A percentile compares a stretch with the other conserved stretches of the same genome.
Evolutionary conservation across 2,797 vertebrate genomes (phyloP).

Genomic region (Micrastur ruficollis): DNA sequence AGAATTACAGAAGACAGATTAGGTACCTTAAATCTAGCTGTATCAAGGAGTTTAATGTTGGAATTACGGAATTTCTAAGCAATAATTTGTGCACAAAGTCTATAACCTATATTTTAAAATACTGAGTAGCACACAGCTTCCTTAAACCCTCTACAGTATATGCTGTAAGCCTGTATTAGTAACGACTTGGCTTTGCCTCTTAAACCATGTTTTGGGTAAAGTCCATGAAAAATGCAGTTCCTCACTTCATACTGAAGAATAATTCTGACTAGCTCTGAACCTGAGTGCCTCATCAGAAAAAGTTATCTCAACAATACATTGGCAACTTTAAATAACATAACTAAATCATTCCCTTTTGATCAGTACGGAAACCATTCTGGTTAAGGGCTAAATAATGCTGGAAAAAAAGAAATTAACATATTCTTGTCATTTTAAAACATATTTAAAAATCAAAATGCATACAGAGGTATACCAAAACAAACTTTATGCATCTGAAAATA

Average conservation of each 20-base stretch:
- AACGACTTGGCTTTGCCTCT: constrained; percentile 24
- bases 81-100: background rate
- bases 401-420: background rate
- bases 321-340: background rate
- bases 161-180: background rate
- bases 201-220: background rate
- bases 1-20: background rate
- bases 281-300: background rate
- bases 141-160: background rate
- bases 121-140: background rate
- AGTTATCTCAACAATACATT: background rate
- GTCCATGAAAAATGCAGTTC: background rate
- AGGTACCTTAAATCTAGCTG: background rate
- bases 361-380: background rate
- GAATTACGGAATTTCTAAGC: background rate
- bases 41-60: background rate
- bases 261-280: background rate
- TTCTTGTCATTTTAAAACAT: background rate
- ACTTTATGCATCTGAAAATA: constrained; percentile 21
- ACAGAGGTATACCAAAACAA: background rate
- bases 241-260: background rate
- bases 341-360: background rate
- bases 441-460: background rate
- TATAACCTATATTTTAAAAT: background rate
- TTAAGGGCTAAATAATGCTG: background rate